phyloP scores from a whole-genome alignment of 2,797 vertebrate genomes.

The Myripristis jacobus region DNA sequence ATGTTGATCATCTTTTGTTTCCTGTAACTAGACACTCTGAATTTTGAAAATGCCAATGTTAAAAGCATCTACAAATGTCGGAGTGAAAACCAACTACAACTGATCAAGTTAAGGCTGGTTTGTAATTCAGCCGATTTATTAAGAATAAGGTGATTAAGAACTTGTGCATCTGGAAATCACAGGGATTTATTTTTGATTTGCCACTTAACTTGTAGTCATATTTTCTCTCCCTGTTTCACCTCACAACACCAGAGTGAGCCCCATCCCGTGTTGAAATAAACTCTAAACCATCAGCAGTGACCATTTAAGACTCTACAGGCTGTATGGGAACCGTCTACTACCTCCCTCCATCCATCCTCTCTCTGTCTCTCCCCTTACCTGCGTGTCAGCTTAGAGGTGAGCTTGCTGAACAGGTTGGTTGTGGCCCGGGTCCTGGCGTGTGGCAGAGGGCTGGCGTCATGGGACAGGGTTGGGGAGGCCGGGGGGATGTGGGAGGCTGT shows the following conservation, averaged over 20 bases:
- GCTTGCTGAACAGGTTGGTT: conserved; percentile 93
- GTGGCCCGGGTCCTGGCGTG: conserved; percentile 87
- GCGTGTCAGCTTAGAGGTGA: conserved; percentile 95
- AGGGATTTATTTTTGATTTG: no score
- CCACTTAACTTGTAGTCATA: neutral
- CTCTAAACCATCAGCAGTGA: neutral
- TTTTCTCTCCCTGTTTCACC: neutral
- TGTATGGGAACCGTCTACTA: neutral
- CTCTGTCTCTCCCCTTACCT: conserved; percentile 83
- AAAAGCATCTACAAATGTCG: neutral
- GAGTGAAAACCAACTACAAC: neutral
- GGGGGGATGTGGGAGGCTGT: conserved; percentile 87
- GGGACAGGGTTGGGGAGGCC: conserved; percentile 87
- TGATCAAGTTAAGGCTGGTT: no score
- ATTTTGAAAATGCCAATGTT: neutral
- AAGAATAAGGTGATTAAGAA: no score
- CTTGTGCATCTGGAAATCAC: no score
- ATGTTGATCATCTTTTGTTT: neutral
- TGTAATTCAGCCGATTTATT: no score
- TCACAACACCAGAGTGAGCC: neutral
- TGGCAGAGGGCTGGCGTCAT: conserved; percentile 86
- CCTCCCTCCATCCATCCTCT: neutral
- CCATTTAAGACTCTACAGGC: no score
- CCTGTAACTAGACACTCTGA: neutral
- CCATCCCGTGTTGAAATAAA: no score